Conservation (phyloP, 1,140 invertebrate genomes). For the Neoseiulus cucumeris region DNA sequence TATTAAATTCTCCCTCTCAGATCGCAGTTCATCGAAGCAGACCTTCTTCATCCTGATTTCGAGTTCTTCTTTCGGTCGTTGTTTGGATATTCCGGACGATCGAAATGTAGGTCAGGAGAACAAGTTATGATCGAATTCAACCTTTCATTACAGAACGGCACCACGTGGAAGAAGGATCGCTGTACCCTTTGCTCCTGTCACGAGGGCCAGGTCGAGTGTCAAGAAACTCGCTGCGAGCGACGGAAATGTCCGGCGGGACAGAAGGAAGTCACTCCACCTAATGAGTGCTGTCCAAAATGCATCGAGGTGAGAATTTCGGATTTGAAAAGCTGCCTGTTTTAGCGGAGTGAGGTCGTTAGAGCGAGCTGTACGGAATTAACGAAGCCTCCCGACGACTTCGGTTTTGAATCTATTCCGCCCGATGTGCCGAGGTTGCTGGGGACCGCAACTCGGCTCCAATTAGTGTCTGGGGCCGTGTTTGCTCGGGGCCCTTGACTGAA, state of each 20-base stretch:
- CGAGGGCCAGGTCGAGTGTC: conserved; percentile 53
- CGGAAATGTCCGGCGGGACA: conserved; percentile 49
- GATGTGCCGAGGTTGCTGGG: too few species aligned
- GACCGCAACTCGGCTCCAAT: background rate
- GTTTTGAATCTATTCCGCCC: too few species aligned
- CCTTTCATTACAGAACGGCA: conserved; percentile 43
- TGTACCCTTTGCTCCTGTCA: conserved; percentile 65
- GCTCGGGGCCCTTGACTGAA: background rate
- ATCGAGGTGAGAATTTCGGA: conserved; percentile 40
- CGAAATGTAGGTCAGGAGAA: too few species aligned
- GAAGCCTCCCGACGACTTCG: too few species aligned
- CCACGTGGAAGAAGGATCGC: conserved; percentile 54
- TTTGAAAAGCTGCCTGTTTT: background rate
- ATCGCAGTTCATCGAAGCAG: too few species aligned
- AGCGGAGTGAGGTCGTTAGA: too few species aligned
- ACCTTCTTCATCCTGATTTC: too few species aligned
- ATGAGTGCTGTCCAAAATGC: conserved; percentile 66
- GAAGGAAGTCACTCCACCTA: conserved; percentile 42
- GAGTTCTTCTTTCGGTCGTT: too few species aligned
- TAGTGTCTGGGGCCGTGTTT: too few species aligned
- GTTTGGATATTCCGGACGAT: too few species aligned
- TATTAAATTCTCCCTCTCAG: too few species aligned
- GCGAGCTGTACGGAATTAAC: too few species aligned
- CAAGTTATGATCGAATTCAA: background rate
- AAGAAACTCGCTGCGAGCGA: conserved; percentile 41